phyloP scores from a whole-genome alignment of 2,888 invertebrate genomes.

The Griposia aprilina region DNA sequence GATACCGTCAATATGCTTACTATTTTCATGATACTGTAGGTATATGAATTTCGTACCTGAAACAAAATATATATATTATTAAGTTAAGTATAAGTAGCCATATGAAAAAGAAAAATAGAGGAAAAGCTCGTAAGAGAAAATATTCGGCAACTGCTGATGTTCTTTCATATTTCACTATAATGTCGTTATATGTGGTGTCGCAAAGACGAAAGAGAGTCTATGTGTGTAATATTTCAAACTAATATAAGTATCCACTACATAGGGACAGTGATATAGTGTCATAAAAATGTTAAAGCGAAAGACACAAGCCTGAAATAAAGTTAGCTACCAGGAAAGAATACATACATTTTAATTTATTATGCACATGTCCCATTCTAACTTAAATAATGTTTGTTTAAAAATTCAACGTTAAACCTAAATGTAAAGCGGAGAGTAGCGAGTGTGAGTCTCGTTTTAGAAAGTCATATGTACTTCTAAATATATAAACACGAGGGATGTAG shows the following conservation, averaged over 20 bases:
- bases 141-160: slow-evolving; percentile 63
- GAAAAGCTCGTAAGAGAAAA: slow-evolving; percentile 57
- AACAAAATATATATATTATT: slow-evolving; percentile 62
- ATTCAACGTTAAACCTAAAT: slow-evolving; percentile 53
- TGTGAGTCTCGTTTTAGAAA: slow-evolving; percentile 55
- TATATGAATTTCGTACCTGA: slow-evolving; percentile 56
- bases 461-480: slow-evolving; percentile 56
- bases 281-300: slow-evolving; percentile 44
- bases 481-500: slow-evolving; percentile 53
- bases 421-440: slow-evolving; percentile 40
- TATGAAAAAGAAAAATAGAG: slow-evolving; percentile 53
- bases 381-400: slow-evolving; percentile 54
- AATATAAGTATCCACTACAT: slow-evolving; percentile 42
- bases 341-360: slow-evolving; percentile 58
- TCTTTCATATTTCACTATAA: slow-evolving; percentile 67
- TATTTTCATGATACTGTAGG: slow-evolving; percentile 16
- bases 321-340: slow-evolving; percentile 52
- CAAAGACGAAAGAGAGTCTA: slow-evolving; percentile 50
- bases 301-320: slow-evolving; percentile 43
- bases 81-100: slow-evolving; percentile 44
- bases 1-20: background rate
- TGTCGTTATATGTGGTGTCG: slow-evolving; percentile 63
- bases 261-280: slow-evolving; percentile 48
- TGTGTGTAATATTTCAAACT: slow-evolving; percentile 54
- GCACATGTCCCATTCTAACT: slow-evolving; percentile 56